A percentile compares a stretch with the other conserved stretches of the same genome.
Conservation (phyloP, 2,113 vertebrate genomes). For the Myxocyprinus asiaticus region DNA sequence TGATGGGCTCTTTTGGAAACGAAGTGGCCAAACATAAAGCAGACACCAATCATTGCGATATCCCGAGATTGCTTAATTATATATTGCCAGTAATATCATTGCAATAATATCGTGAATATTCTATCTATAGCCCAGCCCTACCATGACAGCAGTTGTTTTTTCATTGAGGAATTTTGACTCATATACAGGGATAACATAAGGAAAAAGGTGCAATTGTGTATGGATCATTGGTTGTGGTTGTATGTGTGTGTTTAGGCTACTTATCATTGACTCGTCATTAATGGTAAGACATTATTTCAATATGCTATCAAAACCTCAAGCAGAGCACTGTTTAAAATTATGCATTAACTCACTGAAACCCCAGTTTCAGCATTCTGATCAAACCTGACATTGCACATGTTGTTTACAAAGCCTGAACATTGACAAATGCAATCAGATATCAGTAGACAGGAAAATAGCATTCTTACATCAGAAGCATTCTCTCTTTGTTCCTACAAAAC, state of each 20-base stretch:
- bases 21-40: too few relatives aligned
- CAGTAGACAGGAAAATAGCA: background rate
- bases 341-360: background rate
- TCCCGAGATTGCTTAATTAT: too few relatives aligned
- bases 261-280: too few relatives aligned
- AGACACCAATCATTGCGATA: too few relatives aligned
- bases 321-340: background rate
- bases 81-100: too few relatives aligned
- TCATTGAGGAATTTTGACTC: background rate
- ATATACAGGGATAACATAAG: background rate
- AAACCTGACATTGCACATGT: background rate
- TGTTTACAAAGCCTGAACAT: background rate
- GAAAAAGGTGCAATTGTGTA: background rate
- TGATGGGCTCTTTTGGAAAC: too few relatives aligned
- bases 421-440: background rate
- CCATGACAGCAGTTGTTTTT: too few relatives aligned
- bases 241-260: too few relatives aligned
- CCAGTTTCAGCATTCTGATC: background rate
- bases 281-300: background rate
- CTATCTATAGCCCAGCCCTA: too few relatives aligned
- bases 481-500: background rate
- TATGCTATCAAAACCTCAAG: background rate
- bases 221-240: too few relatives aligned
- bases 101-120: too few relatives aligned
- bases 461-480: background rate